Percentiles rank a stretch among this genome's conserved stretches.
These are phyloP conservation scores for Gymnothorax javanicus DNA, from an alignment of 2,797 vertebrate genomes.

Conservation along the genomic window DNA sequence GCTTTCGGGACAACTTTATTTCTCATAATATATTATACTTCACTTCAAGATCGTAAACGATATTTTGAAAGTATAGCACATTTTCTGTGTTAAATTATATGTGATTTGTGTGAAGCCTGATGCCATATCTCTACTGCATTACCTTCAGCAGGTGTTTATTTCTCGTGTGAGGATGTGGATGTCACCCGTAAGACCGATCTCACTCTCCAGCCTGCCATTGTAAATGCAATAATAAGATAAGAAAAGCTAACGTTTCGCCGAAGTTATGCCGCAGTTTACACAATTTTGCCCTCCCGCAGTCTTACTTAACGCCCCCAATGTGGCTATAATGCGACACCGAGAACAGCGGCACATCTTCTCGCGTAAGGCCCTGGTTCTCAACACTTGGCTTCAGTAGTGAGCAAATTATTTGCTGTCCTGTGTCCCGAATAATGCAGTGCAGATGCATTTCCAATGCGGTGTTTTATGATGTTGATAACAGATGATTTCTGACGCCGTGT, in stretches of 20 bases:
- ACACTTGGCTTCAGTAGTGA: background rate
- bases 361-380: background rate
- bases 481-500: background rate
- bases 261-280: too few species aligned
- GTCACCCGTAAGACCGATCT: background rate
- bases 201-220: background rate
- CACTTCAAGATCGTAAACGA: background rate
- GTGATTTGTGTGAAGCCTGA: background rate
- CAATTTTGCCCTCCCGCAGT: background rate
- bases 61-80: background rate
- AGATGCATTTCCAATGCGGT: background rate
- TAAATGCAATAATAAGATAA: background rate
- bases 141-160: background rate
- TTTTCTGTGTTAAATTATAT: background rate
- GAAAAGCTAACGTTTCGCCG: too few species aligned
- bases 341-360: background rate
- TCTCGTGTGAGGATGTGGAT: background rate
- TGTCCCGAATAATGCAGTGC: background rate
- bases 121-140: background rate
- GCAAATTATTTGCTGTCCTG: background rate
- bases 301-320: background rate
- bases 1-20: too few species aligned
- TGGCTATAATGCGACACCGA: background rate
- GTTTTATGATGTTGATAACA: background rate
- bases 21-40: background rate